These are phyloP conservation scores for Silurus lanzhouensis DNA, from an alignment of 2,797 vertebrate genomes.

Conservation along the genomic window DNA sequence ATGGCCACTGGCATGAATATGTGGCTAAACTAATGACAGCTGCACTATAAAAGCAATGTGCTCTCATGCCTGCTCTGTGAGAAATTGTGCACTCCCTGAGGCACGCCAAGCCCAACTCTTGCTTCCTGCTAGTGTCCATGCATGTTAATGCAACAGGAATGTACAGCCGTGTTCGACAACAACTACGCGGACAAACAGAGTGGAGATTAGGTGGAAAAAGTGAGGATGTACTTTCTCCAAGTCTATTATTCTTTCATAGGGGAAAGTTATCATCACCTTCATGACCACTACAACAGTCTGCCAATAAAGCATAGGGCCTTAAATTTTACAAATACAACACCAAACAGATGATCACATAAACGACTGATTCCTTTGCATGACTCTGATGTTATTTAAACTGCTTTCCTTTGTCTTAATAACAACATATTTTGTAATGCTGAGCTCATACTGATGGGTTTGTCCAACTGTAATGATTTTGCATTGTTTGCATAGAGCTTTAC, in stretches of 20 bases:
- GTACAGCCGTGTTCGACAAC: constrained; percentile 36
- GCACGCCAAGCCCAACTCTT: constrained; percentile 32
- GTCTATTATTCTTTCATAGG: neutral
- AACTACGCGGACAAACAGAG: constrained; percentile 18
- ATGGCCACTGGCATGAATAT: constrained; percentile 31
- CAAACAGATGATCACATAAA: neutral
- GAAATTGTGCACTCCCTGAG: constrained; percentile 32
- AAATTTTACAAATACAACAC: neutral
- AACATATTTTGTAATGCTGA: neutral
- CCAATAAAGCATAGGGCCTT: neutral
- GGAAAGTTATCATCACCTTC: constrained; percentile 27
- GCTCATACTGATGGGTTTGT: constrained; percentile 11
- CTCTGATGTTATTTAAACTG: constrained; percentile 10
- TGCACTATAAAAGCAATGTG: constrained; percentile 50
- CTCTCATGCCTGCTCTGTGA: constrained; percentile 48
- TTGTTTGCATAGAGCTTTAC: constrained; percentile 23
- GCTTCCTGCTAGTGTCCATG: constrained; percentile 42
- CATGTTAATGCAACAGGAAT: constrained; percentile 48
- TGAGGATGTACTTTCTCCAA: neutral
- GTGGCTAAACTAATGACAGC: constrained; percentile 48
- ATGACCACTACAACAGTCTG: neutral
- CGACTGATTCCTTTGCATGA: neutral
- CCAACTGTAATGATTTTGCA: constrained; percentile 23
- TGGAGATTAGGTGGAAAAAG: constrained; percentile 15
- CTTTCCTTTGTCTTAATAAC: constrained; percentile 31